Evolutionary conservation across 2,797 vertebrate genomes (phyloP), one percentile per base, ranked within the genome.

Genomic region (Sciurus vulgaris): DNA sequence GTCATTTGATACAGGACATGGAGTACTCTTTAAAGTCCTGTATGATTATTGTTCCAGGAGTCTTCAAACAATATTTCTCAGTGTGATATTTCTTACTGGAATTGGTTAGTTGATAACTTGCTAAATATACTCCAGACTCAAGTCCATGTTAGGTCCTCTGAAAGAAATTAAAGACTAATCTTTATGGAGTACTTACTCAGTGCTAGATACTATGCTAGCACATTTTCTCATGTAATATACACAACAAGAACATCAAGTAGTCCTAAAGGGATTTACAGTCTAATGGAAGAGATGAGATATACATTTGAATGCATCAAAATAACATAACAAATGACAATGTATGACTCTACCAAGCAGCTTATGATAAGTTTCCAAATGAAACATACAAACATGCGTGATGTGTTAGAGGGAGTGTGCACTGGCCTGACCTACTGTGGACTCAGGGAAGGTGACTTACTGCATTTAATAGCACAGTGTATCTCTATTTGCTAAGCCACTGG

Each of bases 11-110:
- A 59, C 0, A 33, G 20, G 15, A 13, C 11, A 28, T 67, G 1
- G 30, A 51, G 73, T 81, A 63, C 38, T 90, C 28, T 86, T 89
- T 96, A 54, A 96, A 82, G 28, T 90, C 35, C 61, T 88, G 9
- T 17, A 3, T 76, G 28, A 88, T 89, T 87, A 95, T 72, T 69
- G 33, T 28, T 94, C 20, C 94, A 78, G 1, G 7, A 72, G 0
- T 79, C 30, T 82, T 91, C 35, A 91, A 91, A 49, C 51, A 90
- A 59, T 65, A 70, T 69, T 44, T 51, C n/a, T 49, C 1, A 47
- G 3, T 76, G 5, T 96, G 20, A 22, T 63, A 18, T 78, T 95
- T 79, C 20, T 74, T 59, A 76, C 65, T 94, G 47, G 24, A n/a
- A 82, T 8, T 91, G 22, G 38, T 77, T 79, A 70, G 15, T 47